Conservation (phyloP, 1,140 invertebrate genomes). For the Neuroterus valhalla region DNA sequence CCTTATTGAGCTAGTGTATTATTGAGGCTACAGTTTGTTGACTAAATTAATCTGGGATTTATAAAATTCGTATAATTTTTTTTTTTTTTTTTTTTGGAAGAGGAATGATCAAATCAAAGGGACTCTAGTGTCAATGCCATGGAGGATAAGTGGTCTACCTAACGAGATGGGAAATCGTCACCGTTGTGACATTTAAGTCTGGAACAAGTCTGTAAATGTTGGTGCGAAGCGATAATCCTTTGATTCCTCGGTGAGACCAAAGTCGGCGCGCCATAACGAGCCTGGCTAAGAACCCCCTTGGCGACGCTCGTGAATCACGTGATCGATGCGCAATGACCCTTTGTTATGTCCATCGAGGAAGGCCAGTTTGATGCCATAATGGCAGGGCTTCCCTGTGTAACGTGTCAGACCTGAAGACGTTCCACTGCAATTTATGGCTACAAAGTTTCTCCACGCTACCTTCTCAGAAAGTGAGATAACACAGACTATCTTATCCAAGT, state of each 20-base stretch:
- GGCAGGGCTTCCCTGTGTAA: conserved; percentile 56
- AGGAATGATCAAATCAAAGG: background rate
- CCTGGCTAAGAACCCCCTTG: conserved; percentile 47
- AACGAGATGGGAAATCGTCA: conserved; percentile 23
- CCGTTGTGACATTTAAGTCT: conserved; percentile 24
- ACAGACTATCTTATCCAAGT: conserved; percentile 14
- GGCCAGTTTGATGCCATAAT: conserved; percentile 58
- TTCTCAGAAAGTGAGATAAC: conserved; percentile 52
- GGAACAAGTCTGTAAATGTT: conserved; percentile 22
- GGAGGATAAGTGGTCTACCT: conserved; percentile 16
- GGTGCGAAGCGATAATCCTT: conserved; percentile 20
- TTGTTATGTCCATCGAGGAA: conserved; percentile 58
- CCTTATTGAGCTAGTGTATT: background rate
- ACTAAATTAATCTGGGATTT: too few species aligned
- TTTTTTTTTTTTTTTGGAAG: background rate
- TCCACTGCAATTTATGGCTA: conserved; percentile 56
- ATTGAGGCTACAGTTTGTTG: background rate
- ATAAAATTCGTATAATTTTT: too few species aligned
- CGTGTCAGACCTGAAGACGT: conserved; percentile 58
- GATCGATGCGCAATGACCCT: conserved; percentile 63
- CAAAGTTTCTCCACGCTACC: conserved; percentile 52
- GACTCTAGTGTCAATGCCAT: background rate
- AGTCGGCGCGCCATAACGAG: conserved; percentile 33
- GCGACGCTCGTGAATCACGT: conserved; percentile 64
- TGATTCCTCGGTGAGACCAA: conserved; percentile 19